Conservation (phyloP, 2,113 vertebrate genomes). For the Drymodes brunneopygia region DNA sequence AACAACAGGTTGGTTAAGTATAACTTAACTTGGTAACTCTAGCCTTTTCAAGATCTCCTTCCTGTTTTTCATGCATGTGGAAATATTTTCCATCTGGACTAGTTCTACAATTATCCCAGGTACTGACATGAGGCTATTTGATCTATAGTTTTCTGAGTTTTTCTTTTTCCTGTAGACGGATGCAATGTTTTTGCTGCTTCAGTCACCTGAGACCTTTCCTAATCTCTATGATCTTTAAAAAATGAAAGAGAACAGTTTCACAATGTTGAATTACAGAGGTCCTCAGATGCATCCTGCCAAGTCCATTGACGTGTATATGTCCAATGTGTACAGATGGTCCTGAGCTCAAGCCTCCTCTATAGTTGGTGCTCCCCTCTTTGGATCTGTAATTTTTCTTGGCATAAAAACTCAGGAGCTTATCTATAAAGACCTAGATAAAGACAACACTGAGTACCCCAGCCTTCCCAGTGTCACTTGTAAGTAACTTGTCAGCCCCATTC, state of each 20-base stretch:
- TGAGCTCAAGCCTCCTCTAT: background rate
- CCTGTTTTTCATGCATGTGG: background rate
- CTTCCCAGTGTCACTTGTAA: background rate
- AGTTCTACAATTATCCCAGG: background rate
- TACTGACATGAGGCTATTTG: background rate
- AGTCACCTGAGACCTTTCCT: background rate
- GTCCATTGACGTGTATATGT: rapidly evolving
- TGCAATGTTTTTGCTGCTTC: background rate
- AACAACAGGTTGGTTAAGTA: background rate
- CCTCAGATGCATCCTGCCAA: background rate
- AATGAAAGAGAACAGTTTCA: background rate
- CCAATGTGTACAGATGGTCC: background rate
- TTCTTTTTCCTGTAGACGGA: background rate
- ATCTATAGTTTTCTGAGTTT: background rate
- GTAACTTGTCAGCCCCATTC: background rate
- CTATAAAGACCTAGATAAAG: background rate
- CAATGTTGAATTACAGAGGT: background rate
- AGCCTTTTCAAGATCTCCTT: background rate
- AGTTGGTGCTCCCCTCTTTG: background rate
- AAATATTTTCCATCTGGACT: background rate
- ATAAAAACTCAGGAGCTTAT: background rate
- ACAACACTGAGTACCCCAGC: background rate
- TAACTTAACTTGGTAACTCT: background rate
- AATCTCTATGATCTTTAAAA: background rate
- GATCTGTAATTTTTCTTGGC: background rate